Evolutionary conservation across 2,797 vertebrate genomes (phyloP), one percentile per base, ranked within the genome.

Genomic region (Melanotaenia parkinsoni): DNA sequence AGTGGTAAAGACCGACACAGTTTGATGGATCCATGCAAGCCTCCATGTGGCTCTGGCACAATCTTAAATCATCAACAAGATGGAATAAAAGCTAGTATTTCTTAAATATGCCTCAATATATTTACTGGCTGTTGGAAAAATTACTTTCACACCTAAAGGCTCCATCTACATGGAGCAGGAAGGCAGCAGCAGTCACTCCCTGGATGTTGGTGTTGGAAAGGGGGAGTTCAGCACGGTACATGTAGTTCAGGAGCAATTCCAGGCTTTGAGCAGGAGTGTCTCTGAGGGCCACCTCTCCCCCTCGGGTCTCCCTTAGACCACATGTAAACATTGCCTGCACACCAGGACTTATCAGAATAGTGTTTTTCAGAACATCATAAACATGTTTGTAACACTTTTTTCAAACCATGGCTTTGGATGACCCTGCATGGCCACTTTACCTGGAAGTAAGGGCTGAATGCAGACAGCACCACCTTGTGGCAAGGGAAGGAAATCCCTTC

Each of bases 401-500:
- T 4, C 9, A 53, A 40, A 53, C 57, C 35, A 33, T 6, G 18
- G 5, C 14, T 8, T 43, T 3, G 1, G 5, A n/a, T 18, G 16
- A 8, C 63, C 5, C 7, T 63, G 5, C 16, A 35, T 5, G 38
- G 22, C 0, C 2, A 22, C 91, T 92, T 94, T 47, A 96, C 96
- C 87, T 91, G 95, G 88, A 97, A 98, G 73, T 96, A 97, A 26
- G 96, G 95, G 58, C 96, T 97, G 79, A 97, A 98, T 9, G 96
- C 95, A 72, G 95, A 96, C 73, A 98, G 90, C 63, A 98, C 94
- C 71, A 96, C 88, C 81, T 94, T 95, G 89, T 97, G 97, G 93
- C 96, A 97, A 16, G 94, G 92, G 76, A 97, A 97, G 43, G 81
- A 82, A 85, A 95, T 84, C 9, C 91, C 96, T 66, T 96, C 96